Conservation (phyloP, 2,797 vertebrate species). For the Pseudochirops corinnae region DNA sequence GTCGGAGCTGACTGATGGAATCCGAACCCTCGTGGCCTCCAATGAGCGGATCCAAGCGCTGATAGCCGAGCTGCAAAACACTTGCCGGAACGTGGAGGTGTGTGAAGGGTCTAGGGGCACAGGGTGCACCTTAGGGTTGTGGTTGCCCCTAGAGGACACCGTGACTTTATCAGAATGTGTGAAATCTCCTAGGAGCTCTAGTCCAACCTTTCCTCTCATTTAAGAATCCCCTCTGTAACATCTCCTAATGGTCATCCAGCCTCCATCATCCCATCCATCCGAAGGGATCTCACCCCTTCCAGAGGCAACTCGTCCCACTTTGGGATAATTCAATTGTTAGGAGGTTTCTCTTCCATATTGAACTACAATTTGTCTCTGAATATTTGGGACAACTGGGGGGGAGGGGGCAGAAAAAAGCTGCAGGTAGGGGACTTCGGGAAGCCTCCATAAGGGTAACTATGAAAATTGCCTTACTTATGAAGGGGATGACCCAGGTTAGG, state of each 20-base stretch:
- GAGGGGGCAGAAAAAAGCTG: neutral
- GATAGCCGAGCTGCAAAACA: constrained; percentile 83
- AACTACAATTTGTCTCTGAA: neutral
- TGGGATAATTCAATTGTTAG: neutral
- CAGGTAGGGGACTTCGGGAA: neutral
- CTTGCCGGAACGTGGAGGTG: constrained; percentile 86
- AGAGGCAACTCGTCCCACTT: neutral
- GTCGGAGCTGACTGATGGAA: constrained; percentile 83
- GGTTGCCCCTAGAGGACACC: neutral
- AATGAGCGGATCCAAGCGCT: constrained; percentile 82
- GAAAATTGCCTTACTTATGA: neutral
- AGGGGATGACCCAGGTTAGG: neutral
- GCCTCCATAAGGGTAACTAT: neutral
- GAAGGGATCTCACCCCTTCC: neutral
- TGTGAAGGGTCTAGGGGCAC: neutral
- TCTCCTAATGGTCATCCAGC: neutral
- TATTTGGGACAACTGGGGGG: neutral
- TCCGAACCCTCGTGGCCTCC: constrained; percentile 79
- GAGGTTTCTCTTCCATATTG: neutral
- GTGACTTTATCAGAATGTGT: neutral
- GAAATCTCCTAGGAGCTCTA: neutral
- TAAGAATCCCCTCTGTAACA: neutral
- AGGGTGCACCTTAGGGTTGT: neutral
- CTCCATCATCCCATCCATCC: neutral
- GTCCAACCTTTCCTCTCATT: neutral